Percentiles rank a stretch among this genome's conserved stretches.
Conservation (phyloP, 2,113 vertebrate genomes). For the Hassar affinis region DNA sequence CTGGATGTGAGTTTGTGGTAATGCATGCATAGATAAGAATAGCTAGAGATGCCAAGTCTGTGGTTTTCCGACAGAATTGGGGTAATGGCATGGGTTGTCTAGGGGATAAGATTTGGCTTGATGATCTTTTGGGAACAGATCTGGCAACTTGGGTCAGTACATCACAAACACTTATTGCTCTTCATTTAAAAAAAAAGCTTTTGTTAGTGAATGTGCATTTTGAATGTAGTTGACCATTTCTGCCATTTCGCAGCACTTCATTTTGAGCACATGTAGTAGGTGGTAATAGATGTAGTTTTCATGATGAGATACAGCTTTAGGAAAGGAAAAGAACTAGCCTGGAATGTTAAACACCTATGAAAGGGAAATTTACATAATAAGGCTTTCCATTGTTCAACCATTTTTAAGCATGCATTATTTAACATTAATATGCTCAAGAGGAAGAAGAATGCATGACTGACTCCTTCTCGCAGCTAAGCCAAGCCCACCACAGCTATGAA, state of each 20-base stretch:
- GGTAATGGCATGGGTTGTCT: not conserved
- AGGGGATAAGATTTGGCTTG: no score
- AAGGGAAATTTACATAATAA: constrained; percentile 63
- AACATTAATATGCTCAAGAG: constrained; percentile 70
- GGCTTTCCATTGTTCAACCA: constrained; percentile 69
- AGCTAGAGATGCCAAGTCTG: not conserved
- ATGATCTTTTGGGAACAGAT: no score
- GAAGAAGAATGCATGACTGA: constrained; percentile 63
- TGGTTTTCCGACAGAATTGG: not conserved
- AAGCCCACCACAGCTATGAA: constrained; percentile 25
- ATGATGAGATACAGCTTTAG: not conserved
- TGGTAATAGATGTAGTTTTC: not conserved
- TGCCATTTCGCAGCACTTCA: no score
- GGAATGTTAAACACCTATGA: constrained; percentile 5
- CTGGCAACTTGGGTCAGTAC: no score
- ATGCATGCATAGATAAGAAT: no score
- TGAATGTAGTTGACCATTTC: no score
- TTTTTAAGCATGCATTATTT: constrained; percentile 60
- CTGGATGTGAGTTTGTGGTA: no score
- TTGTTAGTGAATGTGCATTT: no score
- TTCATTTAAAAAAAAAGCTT: no score
- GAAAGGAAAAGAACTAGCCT: not conserved
- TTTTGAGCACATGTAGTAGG: not conserved
- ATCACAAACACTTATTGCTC: no score
- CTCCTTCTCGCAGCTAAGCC: not conserved